Conservation (phyloP, 2,797 vertebrate genomes). For the Salarias fasciatus region DNA sequence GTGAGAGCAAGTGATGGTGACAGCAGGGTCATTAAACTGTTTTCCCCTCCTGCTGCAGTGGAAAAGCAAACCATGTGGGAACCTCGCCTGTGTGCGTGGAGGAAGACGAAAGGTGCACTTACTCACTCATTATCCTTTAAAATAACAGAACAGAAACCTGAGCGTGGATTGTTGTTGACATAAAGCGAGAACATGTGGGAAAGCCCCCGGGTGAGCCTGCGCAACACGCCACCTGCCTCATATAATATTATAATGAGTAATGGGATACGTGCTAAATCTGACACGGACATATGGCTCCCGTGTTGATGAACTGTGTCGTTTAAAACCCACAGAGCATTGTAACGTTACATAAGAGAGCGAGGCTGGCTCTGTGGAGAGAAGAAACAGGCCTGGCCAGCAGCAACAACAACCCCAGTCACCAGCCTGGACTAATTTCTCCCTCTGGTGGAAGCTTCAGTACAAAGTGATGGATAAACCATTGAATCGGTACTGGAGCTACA, state of each 20-base stretch:
- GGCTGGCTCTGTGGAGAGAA: slow-evolving; percentile 4
- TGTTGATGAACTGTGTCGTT: slow-evolving; percentile 44
- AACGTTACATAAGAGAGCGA: slow-evolving; percentile 51
- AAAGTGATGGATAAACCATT: not conserved
- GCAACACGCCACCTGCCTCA: slow-evolving; percentile 1
- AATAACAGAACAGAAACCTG: not conserved
- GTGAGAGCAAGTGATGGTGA: slow-evolving; percentile 33
- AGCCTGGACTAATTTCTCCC: slow-evolving; percentile 38
- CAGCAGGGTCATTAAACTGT: slow-evolving; percentile 48
- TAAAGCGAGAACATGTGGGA: not conserved
- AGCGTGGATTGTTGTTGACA: not conserved
- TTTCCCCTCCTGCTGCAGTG: slow-evolving; percentile 27
- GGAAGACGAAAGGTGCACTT: slow-evolving; percentile 16
- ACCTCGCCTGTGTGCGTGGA: slow-evolving; percentile 7
- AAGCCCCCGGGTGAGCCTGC: not conserved
- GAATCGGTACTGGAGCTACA: no score
- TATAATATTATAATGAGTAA: slow-evolving; percentile 40
- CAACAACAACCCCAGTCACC: not conserved
- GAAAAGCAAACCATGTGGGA: slow-evolving; percentile 36
- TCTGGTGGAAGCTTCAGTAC: slow-evolving; percentile 43
- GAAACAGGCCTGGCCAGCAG: not conserved
- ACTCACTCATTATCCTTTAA: not conserved
- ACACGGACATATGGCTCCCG: slow-evolving; percentile 27
- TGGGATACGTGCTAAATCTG: slow-evolving; percentile 47
- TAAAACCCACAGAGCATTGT: slow-evolving; percentile 32